Conservation (phyloP, 2,797 vertebrate genomes). For the Thunnus albacares region DNA sequence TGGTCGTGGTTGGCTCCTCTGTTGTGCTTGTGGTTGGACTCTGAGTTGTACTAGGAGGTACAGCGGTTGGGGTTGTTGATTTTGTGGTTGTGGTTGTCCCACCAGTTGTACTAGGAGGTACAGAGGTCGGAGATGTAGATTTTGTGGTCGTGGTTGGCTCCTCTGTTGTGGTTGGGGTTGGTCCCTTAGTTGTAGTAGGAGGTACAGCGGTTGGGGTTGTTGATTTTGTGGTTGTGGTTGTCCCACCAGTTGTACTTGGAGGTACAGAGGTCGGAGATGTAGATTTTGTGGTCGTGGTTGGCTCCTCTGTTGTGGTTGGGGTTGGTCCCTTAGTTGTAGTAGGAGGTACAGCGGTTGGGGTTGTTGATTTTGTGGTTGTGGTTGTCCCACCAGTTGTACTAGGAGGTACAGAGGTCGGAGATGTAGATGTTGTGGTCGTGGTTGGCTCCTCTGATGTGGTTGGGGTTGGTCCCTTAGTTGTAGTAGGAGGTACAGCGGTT, state of each 20-base stretch:
- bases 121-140: background rate
- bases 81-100: background rate
- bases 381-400: background rate
- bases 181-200: no score
- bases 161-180: background rate
- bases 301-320: background rate
- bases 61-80: background rate
- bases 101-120: background rate
- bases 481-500: background rate
- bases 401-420: background rate
- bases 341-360: no score
- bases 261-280: background rate
- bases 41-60: background rate
- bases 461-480: background rate
- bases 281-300: conserved; percentile 3
- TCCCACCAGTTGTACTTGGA: background rate
- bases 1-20: background rate
- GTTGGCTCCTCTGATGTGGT: background rate
- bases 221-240: no score
- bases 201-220: no score
- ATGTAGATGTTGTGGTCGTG: conserved; percentile 10
- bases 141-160: conserved; percentile 5
- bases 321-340: background rate
- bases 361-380: background rate
- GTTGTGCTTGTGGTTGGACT: background rate